Percentiles rank a stretch among this genome's conserved stretches.
Conservation (phyloP, 1,140 invertebrate genomes). For the Ooceraea biroi region DNA sequence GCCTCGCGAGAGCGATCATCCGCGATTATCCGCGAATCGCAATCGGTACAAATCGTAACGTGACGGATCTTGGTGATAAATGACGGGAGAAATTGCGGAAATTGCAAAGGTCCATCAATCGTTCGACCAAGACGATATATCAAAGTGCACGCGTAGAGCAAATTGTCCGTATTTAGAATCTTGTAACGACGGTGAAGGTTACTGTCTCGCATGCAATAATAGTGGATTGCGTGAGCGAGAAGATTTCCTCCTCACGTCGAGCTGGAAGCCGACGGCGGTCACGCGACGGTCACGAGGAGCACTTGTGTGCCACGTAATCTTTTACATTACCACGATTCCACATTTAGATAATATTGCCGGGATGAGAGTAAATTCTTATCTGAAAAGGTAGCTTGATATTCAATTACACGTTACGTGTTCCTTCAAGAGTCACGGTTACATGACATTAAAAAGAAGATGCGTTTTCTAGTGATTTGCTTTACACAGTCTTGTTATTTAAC, state of each 20-base stretch:
- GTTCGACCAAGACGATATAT: constrained; percentile 47
- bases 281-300: not conserved
- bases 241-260: not conserved
- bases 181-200: not conserved
- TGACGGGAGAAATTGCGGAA: not conserved
- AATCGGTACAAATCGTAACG: not conserved
- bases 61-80: constrained; percentile 9
- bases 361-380: no score
- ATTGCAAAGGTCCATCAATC: not conserved
- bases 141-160: constrained; percentile 18
- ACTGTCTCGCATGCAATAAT: constrained; percentile 23
- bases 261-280: not conserved
- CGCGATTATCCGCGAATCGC: not conserved
- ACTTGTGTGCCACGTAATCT: not conserved
- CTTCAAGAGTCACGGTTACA: constrained; percentile 14
- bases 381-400: constrained; percentile 2
- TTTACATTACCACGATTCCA: not conserved
- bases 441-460: constrained; percentile 16
- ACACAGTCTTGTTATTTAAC: not conserved
- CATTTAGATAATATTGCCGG: constrained; percentile 2
- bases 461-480: not conserved
- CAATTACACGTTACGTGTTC: constrained; percentile 13
- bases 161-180: constrained; percentile 25
- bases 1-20: constrained; percentile 33
- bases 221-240: constrained; percentile 8